Conservation (phyloP, 2,113 vertebrate species). For the Malurus elegans region DNA sequence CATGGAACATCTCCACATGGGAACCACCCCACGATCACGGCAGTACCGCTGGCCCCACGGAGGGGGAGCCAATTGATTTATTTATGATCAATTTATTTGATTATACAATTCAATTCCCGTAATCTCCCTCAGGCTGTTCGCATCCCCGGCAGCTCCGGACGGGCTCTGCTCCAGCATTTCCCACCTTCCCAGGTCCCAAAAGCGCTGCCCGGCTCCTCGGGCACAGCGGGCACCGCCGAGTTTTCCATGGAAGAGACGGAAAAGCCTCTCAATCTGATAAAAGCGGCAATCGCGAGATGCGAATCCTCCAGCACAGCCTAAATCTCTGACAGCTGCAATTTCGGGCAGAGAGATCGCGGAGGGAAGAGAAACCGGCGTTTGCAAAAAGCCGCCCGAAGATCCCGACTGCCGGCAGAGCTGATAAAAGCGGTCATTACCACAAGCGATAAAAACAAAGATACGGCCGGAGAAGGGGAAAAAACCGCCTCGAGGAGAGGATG, state of each 20-base stretch:
- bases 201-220: background rate
- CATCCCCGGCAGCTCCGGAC: background rate
- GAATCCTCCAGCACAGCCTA: background rate
- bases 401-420: background rate
- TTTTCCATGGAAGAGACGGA: background rate
- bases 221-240: background rate
- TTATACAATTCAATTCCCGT: background rate
- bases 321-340: background rate
- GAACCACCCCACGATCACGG: accelerated
- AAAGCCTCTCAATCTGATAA: background rate
- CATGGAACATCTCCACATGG: background rate
- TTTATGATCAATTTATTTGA: background rate
- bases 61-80: background rate
- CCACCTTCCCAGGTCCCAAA: background rate
- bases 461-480: background rate
- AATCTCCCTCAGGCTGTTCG: background rate
- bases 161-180: background rate
- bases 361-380: background rate
- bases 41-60: background rate
- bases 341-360: background rate
- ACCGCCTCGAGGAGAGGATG: background rate
- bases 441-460: background rate
- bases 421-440: constrained; percentile 5
- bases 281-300: background rate
- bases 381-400: background rate